These are phyloP conservation scores for Heliothis subflexa DNA, from an alignment of 1,140 invertebrate genomes.

Conservation along the genomic window DNA sequence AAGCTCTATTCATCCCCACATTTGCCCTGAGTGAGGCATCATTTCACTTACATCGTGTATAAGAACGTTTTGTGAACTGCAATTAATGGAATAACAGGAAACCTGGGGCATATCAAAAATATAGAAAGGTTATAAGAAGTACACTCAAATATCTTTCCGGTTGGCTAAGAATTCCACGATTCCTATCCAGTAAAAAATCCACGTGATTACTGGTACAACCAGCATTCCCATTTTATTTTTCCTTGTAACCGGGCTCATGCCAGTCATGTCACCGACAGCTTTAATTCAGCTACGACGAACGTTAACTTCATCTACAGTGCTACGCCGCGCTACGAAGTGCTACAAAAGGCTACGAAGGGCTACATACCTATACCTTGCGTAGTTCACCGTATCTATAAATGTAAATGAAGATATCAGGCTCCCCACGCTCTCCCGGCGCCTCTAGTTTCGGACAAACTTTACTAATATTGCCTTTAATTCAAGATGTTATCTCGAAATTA, in stretches of 20 bases:
- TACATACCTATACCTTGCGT: slow-evolving; percentile 8
- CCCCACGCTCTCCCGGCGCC: neutral
- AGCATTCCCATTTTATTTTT: neutral
- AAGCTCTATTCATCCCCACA: too few species aligned
- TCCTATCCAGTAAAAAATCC: too few species aligned
- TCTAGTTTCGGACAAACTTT: slow-evolving; percentile 31
- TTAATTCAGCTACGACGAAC: slow-evolving; percentile 22
- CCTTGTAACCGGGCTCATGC: neutral
- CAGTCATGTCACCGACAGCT: neutral
- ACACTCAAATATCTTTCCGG: too few species aligned
- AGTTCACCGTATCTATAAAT: slow-evolving; percentile 16
- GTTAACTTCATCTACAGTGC: slow-evolving; percentile 2
- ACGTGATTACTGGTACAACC: neutral
- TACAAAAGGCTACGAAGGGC: slow-evolving; percentile 39
- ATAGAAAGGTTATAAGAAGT: too few species aligned
- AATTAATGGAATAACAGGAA: too few species aligned
- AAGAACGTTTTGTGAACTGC: too few species aligned
- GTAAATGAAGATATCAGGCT: slow-evolving; percentile 28
- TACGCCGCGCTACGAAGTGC: slow-evolving; percentile 29
- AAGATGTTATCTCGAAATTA: slow-evolving; percentile 39
- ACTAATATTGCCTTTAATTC: slow-evolving; percentile 35
- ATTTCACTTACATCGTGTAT: too few species aligned
- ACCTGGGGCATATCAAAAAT: too few species aligned
- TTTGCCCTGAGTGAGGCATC: too few species aligned
- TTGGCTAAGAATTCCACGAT: too few species aligned